Evolutionary conservation across 2,888 invertebrate species (phyloP), one percentile per base, ranked within the genome.

Genomic region (Kuschelorhynchus macadamiae): DNA sequence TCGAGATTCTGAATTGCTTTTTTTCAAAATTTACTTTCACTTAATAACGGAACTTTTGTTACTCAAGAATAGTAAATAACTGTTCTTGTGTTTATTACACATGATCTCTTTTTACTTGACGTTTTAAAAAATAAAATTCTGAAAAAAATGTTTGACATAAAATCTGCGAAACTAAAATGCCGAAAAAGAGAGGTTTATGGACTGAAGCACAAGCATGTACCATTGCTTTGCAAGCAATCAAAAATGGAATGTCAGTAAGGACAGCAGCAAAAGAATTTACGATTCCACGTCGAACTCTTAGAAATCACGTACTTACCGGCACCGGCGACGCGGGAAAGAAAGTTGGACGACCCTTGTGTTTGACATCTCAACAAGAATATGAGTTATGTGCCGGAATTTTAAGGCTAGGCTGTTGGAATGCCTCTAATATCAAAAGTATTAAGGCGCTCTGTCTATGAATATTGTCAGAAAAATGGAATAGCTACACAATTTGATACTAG

Each of bases 231-330:
- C 25, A 25, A 25, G 25, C 25, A 25, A 7, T 25, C 3, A 25
- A 7, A 25, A 25, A 25, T 25, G 25, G 25, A 25, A 25, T 25
- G 25, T 3, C 47, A n/a, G n/a, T 9, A 11, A 2, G 12, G 7
- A 47, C 1, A 20, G 25, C 56, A 1, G 42, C 42, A 11, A 36
- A 41, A 11, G 16, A 8, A 18, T 39, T 14, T 8, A 25, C 11
- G 1, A 39, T 56, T 41, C 56, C 61, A 18, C 44, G 62, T 17
- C 39, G 46, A 17, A 56, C 56, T 7, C 36, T 66, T 33, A 25
- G 59, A 11, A 60, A 60, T 18, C 50, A 56, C 9, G 2, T 56
- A 8, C 1, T 8, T 20, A 18, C 18, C 41, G n/a, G n/a, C n/a
- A n/a, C n/a, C n/a, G 55, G 55, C 1, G 11, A 2, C n/a, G 7